phyloP scores from a whole-genome alignment of 2,888 invertebrate species.

The Agrotis ipsilon region DNA sequence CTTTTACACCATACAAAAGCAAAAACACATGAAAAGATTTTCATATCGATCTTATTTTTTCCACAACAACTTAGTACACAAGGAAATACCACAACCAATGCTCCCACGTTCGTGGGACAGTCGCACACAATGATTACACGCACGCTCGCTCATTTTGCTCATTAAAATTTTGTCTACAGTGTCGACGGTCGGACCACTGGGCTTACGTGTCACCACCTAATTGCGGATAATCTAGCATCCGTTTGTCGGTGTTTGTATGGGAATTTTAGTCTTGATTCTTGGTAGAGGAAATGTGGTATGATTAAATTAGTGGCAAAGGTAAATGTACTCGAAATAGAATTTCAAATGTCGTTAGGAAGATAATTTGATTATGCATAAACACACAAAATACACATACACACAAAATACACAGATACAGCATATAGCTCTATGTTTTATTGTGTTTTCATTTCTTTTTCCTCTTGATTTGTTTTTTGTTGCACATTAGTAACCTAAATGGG shows the following conservation, averaged over 20 bases:
- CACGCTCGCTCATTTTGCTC: conserved; percentile 78
- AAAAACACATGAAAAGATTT: conserved; percentile 5
- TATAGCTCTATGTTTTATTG: too few relatives aligned
- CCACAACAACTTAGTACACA: conserved; percentile 21
- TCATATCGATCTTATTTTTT: conserved; percentile 39
- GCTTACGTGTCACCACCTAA: conserved; percentile 65
- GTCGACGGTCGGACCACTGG: conserved; percentile 74
- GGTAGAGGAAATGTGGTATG: conserved; percentile 8
- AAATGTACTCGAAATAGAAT: not conserved
- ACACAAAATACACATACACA: too few relatives aligned
- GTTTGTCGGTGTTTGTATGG: conserved; percentile 40
- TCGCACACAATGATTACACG: conserved; percentile 70
- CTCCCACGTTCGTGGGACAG: conserved; percentile 75
- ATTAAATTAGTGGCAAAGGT: not conserved
- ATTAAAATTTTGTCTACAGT: conserved; percentile 81
- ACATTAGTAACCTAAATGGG: too few relatives aligned
- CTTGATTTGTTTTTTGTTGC: too few relatives aligned
- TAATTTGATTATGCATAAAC: not conserved
- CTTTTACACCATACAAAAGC: conserved; percentile 7
- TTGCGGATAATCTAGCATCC: conserved; percentile 72
- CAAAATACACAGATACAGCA: too few relatives aligned
- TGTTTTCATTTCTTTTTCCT: too few relatives aligned
- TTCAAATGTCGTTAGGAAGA: not conserved
- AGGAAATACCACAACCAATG: conserved; percentile 64
- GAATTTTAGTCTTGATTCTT: conserved; percentile 39